Conservation (phyloP, 2,113 vertebrate genomes). For the Paralichthys olivaceus region DNA sequence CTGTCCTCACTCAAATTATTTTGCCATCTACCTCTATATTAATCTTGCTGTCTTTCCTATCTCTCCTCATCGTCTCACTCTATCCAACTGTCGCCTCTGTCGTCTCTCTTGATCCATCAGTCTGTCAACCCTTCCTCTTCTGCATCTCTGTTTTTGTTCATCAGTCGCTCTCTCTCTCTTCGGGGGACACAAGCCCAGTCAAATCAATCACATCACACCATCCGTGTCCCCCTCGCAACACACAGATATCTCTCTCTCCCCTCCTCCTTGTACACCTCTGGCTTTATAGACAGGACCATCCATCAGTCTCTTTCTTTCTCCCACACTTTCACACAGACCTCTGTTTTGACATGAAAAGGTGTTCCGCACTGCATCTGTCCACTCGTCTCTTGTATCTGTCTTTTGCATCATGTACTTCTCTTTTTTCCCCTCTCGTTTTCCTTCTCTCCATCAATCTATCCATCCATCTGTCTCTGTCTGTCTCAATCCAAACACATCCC, state of each 20-base stretch:
- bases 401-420: slow-evolving; percentile 27
- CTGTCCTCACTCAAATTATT: slow-evolving; percentile 50
- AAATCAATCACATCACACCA: slow-evolving; percentile 64
- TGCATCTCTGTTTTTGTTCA: slow-evolving; percentile 56
- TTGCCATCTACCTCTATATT: slow-evolving; percentile 43
- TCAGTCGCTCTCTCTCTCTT: slow-evolving; percentile 54
- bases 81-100: slow-evolving; percentile 32
- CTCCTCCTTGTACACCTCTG: slow-evolving; percentile 58
- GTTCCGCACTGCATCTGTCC: slow-evolving; percentile 47
- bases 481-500: slow-evolving; percentile 20
- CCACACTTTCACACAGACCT: slow-evolving; percentile 21
- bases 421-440: not conserved
- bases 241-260: slow-evolving; percentile 23
- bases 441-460: slow-evolving; percentile 14
- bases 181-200: slow-evolving; percentile 49
- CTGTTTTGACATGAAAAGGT: slow-evolving; percentile 54
- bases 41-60: slow-evolving; percentile 47
- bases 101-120: slow-evolving; percentile 53
- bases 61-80: slow-evolving; percentile 48
- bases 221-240: slow-evolving; percentile 19
- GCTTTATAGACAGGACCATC: slow-evolving; percentile 58
- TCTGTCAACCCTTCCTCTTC: slow-evolving; percentile 58
- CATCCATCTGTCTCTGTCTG: slow-evolving; percentile 24
- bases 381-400: slow-evolving; percentile 40
- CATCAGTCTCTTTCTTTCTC: slow-evolving; percentile 43